Base-by-base conservation (phyloP, 53 echinoderm and acorn worm genomes). In the Pentamera pediparva region DNA sequence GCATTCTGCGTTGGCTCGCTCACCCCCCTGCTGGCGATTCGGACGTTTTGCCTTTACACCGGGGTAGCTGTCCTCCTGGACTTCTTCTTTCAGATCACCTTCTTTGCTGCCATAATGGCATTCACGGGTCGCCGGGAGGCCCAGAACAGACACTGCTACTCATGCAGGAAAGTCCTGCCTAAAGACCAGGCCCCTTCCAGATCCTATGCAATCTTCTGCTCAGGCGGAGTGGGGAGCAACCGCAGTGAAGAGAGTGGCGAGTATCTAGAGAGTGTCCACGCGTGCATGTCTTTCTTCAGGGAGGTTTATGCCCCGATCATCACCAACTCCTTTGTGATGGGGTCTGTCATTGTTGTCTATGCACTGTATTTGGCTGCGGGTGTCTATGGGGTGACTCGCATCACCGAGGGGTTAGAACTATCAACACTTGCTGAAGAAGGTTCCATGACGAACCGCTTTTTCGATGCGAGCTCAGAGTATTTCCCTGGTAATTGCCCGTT, bases 91-190 rank as follows among this genome's bases (percentile, higher is more conserved):
- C 88, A 88, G 59, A 59, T 88, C 18, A 88, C 88, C 3, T 88
- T 88, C 76, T 88, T 88, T 52, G 88, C 70, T 28, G 84, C 84
- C n/a, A 84, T 84, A 25, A 88, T 88, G 88, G 83, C 69, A 22
- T 75, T 84, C 53, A 79, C 55, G 1, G 88, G 88, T 8, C 75
- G 69, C 6, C 65, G 88, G 5, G 88, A 88, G 52, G 84, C 53
- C 25, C 37, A 13, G 20, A 81, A 81, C 36, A 41, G 36, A 29
- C 81, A 81, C 39, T 74, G 60, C 30, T 56, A 72, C 11, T 51
- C 74, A 13, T 81, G 74, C 26, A 75, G 21, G 35, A 43, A 62
- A 59, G 81, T 81, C 4, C 28, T 73, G 19, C 81, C 81, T 5
- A 74, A 61, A 20, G 62, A 74, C 20, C 37, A 81, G 37, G 58